Conservation (phyloP, 2,113 vertebrate genomes). For the Psophia crepitans region DNA sequence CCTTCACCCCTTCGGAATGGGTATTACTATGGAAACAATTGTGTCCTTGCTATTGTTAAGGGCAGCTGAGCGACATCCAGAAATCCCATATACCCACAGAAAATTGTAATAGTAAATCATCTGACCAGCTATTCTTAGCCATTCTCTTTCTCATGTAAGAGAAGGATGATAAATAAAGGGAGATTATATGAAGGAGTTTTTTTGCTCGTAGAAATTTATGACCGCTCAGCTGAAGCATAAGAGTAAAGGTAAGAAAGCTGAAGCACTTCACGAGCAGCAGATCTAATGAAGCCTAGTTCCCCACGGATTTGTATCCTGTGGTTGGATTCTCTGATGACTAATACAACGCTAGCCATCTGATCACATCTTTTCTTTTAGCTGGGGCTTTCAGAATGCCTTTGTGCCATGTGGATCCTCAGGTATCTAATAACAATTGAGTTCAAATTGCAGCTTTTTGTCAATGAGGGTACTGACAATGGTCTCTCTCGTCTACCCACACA, state of each 20-base stretch:
- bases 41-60: slow-evolving; percentile 61
- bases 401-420: neutral
- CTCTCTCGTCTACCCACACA: neutral
- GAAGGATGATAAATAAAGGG: slow-evolving; percentile 41
- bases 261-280: slow-evolving; percentile 21
- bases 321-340: slow-evolving; percentile 54
- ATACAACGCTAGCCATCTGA: neutral
- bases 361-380: slow-evolving; percentile 26
- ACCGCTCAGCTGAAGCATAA: neutral
- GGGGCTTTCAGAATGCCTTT: slow-evolving; percentile 5
- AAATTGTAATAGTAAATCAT: slow-evolving; percentile 70
- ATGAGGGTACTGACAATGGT: neutral
- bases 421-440: slow-evolving; percentile 11
- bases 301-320: slow-evolving; percentile 11
- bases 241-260: slow-evolving; percentile 39
- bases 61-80: slow-evolving; percentile 60
- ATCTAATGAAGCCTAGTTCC: slow-evolving; percentile 55
- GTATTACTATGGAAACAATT: slow-evolving; percentile 66
- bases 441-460: slow-evolving; percentile 20
- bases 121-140: slow-evolving; percentile 63
- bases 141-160: slow-evolving; percentile 31
- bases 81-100: slow-evolving; percentile 52
- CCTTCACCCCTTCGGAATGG: slow-evolving; percentile 54
- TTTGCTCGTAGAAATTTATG: neutral
- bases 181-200: slow-evolving; percentile 37